These are phyloP conservation scores for Connochaetes taurinus DNA, from an alignment of 2,113 vertebrate genomes.

Conservation along the genomic window DNA sequence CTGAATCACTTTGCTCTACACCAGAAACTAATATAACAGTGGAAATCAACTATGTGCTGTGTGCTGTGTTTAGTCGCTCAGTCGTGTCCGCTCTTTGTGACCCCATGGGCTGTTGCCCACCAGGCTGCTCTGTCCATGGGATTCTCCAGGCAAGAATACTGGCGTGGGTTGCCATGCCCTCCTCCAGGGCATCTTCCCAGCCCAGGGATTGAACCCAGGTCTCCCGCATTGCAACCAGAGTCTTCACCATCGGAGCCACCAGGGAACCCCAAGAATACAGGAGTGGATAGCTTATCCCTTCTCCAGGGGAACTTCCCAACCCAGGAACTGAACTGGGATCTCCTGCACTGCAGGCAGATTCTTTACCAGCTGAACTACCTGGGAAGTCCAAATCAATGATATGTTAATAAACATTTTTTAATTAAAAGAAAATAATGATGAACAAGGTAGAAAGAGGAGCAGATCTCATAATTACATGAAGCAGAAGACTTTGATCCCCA, in stretches of 20 bases:
- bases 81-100: not conserved
- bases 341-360: not conserved
- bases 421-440: not conserved
- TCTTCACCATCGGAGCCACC: not conserved
- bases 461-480: not conserved
- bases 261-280: not conserved
- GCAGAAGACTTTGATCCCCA: not conserved
- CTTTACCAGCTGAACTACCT: not conserved
- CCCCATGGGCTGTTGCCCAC: rapidly evolving
- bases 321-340: not conserved
- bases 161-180: not conserved
- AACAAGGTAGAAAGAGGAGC: not conserved
- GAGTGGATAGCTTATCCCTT: not conserved
- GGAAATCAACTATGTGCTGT: not conserved
- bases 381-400: not conserved
- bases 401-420: not conserved
- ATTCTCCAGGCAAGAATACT: not conserved
- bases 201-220: not conserved
- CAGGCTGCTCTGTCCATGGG: not conserved
- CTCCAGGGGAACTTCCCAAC: not conserved
- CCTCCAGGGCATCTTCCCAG: not conserved
- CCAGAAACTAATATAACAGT: not conserved
- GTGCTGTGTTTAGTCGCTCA: not conserved
- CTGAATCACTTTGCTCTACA: not conserved
- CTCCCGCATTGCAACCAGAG: not conserved